Base-by-base conservation (phyloP, 2,797 vertebrate species). In the Lutjanus campechanus region DNA sequence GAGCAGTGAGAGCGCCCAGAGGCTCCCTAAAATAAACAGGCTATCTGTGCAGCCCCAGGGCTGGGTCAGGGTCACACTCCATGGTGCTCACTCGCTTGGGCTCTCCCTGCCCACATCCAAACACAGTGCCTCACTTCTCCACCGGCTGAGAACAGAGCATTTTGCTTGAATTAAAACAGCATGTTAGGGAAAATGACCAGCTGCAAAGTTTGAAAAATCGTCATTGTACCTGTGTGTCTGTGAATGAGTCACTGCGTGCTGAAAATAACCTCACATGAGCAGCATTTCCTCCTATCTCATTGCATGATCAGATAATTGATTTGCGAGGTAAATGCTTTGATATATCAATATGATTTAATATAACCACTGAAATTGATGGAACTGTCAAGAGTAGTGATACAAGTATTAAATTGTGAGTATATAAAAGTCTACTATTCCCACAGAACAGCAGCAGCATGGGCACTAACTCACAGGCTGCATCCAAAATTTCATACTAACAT, bases 21-120 rank as follows among this genome's bases (percentile, higher is more conserved):
- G 86, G 90, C 88, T 93, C 89, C 90, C 89, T 91, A 93, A 94
- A 93, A 92, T 92, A 94, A 94, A 92, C 92, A 93, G 77, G 83
- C 84, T 79, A 84, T 79, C 90, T 85, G 79, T 88, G 83, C 73
- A 83, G 84, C 73, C 73, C 81, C 50, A 9, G 80, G 87, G 81
- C 69, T 40, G 61, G 88, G 85, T 88, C 90, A 77, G 83, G 89
- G 89, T 93, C 89, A 82, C 86, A 4, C 92, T 68, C 77, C 85
- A 86, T 72, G 86, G 82, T 43, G 85, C 84, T 83, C 63, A 29
- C 83, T 82, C 83, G 47, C 69, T 74, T 8, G 62, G 77, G 70
- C 81, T 91, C 73, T 79, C 85, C 69, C 83, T 88, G 82, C 71
- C 77, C 81, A 66, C 76, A 62, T 73, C 85, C 77, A 88, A 90